phyloP scores from a whole-genome alignment of 2,113 vertebrate genomes.

The Bagarius yarrelli region DNA sequence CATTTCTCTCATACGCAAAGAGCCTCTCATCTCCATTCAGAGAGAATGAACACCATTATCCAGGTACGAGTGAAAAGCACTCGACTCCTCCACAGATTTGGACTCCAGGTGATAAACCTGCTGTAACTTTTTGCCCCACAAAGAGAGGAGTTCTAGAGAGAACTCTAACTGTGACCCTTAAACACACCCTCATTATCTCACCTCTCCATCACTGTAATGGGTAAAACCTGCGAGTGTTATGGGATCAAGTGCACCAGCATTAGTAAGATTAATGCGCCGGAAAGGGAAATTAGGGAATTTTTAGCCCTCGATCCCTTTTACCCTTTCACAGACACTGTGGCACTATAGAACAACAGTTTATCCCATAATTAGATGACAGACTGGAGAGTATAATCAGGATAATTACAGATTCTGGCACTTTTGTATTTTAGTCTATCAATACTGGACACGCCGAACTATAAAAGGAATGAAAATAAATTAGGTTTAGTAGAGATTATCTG shows the following conservation, averaged over 20 bases:
- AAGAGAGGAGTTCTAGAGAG: conserved; percentile 5
- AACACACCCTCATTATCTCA: conserved; percentile 34
- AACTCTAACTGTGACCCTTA: conserved; percentile 12
- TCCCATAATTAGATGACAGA: background rate
- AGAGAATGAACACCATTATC: conserved; percentile 21
- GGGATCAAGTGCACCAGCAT: conserved; percentile 1
- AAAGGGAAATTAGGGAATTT: conserved; percentile 30
- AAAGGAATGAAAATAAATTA: background rate
- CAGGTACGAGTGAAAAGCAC: background rate
- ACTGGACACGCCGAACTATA: background rate
- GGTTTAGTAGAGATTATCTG: background rate
- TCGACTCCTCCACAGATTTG: conserved; percentile 17
- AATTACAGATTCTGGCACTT: background rate
- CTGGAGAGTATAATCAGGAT: conserved; percentile 15
- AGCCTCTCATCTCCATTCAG: conserved; percentile 3
- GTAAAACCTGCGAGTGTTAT: conserved; percentile 4
- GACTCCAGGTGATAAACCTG: background rate
- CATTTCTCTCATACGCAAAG: background rate
- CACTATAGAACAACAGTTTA: background rate
- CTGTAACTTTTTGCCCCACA: background rate
- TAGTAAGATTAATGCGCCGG: conserved; percentile 29
- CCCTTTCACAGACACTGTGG: background rate
- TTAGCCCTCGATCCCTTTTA: conserved; percentile 13
- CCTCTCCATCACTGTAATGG: conserved; percentile 26
- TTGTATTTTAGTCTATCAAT: conserved; percentile 6